Evolutionary conservation across 2,888 invertebrate genomes (phyloP).

Genomic region (Choreutis nemorana): DNA sequence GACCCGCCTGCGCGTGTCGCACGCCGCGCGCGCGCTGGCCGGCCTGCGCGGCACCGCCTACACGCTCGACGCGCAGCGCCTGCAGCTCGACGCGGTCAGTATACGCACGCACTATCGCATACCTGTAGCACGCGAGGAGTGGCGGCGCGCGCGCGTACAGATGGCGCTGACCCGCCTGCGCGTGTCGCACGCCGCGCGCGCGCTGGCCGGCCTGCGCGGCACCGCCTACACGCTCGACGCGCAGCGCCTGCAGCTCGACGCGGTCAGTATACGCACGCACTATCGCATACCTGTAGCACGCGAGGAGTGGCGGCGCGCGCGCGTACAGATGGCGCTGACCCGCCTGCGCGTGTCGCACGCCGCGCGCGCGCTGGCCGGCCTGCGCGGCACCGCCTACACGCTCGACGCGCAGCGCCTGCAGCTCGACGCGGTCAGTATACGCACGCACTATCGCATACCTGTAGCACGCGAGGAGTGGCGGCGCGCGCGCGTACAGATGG

Average conservation of each 20-base stretch:
- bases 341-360: constrained; percentile 73
- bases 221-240: constrained; percentile 73
- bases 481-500: constrained; percentile 61
- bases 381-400: constrained; percentile 71
- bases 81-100: constrained; percentile 76
- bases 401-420: constrained; percentile 75
- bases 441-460: too few relatives aligned
- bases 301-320: constrained; percentile 32
- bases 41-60: constrained; percentile 72
- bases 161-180: constrained; percentile 74
- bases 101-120: too few relatives aligned
- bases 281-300: constrained; percentile 12
- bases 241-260: constrained; percentile 74
- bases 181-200: constrained; percentile 71
- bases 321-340: constrained; percentile 70
- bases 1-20: constrained; percentile 70
- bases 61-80: constrained; percentile 72
- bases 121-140: constrained; percentile 28
- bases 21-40: constrained; percentile 70
- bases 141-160: constrained; percentile 47
- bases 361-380: constrained; percentile 68
- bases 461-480: constrained; percentile 36
- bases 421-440: constrained; percentile 75
- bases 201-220: constrained; percentile 69
- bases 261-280: constrained; percentile 46